A percentile compares a stretch with the other conserved stretches of the same genome.
phyloP scores from a whole-genome alignment of 2,797 vertebrate genomes.

The Heliangelus exortis region DNA sequence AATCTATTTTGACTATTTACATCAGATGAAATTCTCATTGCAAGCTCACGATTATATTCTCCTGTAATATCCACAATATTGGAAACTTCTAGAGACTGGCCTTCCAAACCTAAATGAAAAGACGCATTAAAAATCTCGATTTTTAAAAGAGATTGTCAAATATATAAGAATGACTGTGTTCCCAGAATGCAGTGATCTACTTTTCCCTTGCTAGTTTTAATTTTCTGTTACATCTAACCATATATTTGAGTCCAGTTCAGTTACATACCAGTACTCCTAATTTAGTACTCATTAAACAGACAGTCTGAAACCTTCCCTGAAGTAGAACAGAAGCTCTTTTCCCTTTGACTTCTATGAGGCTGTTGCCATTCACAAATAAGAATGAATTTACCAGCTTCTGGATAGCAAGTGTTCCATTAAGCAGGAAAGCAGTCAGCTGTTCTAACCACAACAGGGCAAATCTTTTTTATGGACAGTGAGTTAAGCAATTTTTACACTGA shows the following conservation, averaged over 20 bases:
- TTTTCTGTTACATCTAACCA: not conserved
- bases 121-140: not conserved
- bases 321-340: not conserved
- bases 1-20: conserved; percentile 86
- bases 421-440: not conserved
- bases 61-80: conserved; percentile 91
- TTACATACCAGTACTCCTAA: not conserved
- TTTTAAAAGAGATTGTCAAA: not conserved
- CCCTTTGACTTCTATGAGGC: not conserved
- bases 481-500: not conserved
- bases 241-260: not conserved
- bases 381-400: not conserved
- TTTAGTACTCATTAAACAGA: not conserved
- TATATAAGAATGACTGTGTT: not conserved
- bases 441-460: not conserved
- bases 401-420: not conserved
- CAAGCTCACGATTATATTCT: conserved; percentile 89
- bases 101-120: conserved; percentile 84
- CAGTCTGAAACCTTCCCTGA: not conserved
- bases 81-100: conserved; percentile 87
- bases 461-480: not conserved
- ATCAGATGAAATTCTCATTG: conserved; percentile 87
- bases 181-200: not conserved
- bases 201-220: not conserved
- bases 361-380: not conserved